These are phyloP conservation scores for Dendrocincla tyrannina DNA, from an alignment of 2,797 vertebrate species.

Conservation along the genomic window DNA sequence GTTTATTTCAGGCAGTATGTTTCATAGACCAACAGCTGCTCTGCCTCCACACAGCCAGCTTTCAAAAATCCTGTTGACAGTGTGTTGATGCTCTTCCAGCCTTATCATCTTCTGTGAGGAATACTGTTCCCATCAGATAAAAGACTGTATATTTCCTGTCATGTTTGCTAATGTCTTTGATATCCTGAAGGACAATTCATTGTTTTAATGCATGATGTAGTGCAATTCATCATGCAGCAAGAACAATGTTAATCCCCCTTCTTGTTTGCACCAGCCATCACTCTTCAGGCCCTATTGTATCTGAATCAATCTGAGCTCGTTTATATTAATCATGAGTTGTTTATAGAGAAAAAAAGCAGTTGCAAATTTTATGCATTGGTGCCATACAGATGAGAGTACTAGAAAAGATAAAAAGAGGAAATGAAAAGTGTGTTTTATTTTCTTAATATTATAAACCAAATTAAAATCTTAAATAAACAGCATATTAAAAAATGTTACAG, in stretches of 20 bases:
- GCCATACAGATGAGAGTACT: background rate
- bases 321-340: slow-evolving; percentile 85
- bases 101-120: background rate
- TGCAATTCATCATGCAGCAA: slow-evolving; percentile 84
- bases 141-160: slow-evolving; percentile 45
- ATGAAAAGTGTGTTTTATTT: background rate
- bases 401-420: background rate
- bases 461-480: background rate
- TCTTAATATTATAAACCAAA: background rate
- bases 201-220: slow-evolving; percentile 74
- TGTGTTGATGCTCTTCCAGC: background rate
- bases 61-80: background rate
- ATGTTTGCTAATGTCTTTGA: slow-evolving; percentile 75
- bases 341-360: slow-evolving; percentile 66
- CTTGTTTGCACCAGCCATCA: slow-evolving; percentile 78
- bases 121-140: slow-evolving; percentile 34
- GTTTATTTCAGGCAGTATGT: background rate
- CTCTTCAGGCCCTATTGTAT: slow-evolving; percentile 79
- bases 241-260: slow-evolving; percentile 84
- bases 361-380: slow-evolving; percentile 37
- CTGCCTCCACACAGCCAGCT: background rate
- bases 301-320: slow-evolving; percentile 83
- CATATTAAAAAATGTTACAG: background rate
- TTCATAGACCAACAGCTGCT: background rate
- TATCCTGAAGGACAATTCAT: slow-evolving; percentile 80